Evolutionary conservation across 1,140 invertebrate genomes (phyloP).

Genomic region (Parapsyche elsis): DNA sequence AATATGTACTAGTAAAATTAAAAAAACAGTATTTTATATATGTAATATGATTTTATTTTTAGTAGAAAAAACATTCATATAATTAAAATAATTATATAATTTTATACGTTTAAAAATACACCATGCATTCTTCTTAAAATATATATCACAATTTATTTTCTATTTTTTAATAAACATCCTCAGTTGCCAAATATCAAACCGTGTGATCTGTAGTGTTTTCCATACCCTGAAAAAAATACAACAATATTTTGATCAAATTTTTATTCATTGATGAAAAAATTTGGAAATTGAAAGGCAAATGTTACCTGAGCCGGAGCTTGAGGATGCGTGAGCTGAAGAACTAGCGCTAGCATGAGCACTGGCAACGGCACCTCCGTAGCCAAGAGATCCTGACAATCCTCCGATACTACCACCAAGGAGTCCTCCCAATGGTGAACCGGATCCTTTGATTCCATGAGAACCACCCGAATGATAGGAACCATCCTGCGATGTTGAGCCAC

Average conservation of each 20-base stretch:
- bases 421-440: slow-evolving; percentile 3
- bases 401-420: slow-evolving; percentile 5
- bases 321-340: slow-evolving; percentile 13
- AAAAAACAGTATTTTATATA: too few relatives aligned
- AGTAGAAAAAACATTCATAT: too few relatives aligned
- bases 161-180: neutral
- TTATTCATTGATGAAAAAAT: neutral
- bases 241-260: too few relatives aligned
- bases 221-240: slow-evolving; percentile 40
- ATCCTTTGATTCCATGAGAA: slow-evolving; percentile 19
- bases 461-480: neutral
- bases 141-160: slow-evolving; percentile 1
- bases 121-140: neutral
- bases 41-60: neutral
- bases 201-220: slow-evolving; percentile 12
- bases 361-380: slow-evolving; percentile 25
- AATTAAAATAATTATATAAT: too few relatives aligned
- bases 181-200: neutral
- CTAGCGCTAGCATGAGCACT: slow-evolving; percentile 38
- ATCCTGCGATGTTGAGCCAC: neutral
- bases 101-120: too few relatives aligned
- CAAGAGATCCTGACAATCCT: slow-evolving; percentile 39
- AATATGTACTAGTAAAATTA: too few relatives aligned
- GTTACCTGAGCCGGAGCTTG: slow-evolving; percentile 22
- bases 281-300: neutral